Evolutionary conservation across 1,140 invertebrate genomes (phyloP), one percentile per base, ranked within the genome.

Genomic region (Leptinotarsa defecta): DNA sequence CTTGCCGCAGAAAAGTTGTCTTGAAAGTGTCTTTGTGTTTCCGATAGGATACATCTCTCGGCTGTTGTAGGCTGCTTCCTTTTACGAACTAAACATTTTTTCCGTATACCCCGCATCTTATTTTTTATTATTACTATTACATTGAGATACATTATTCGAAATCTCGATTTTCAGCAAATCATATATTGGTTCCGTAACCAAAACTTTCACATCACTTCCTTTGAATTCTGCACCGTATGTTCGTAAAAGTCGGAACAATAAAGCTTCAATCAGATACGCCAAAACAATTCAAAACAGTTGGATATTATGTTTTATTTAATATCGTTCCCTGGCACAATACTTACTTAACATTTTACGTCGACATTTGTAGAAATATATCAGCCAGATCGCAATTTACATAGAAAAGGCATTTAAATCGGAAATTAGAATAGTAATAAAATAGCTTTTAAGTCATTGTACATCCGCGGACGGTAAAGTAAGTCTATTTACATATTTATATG

Each of bases 401-500:
- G 52, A 57, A 57, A 57, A 57, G 52, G 52, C 52, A 17, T 57
- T 57, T 19, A 57, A 57, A 57, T 57, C 52, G 52, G 34, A 57
- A 57, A 57, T 57, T 57, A 57, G 52, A 57, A 57, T 57, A 19
- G 52, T 43, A 57, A 57, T 57, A 19, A 57, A 57, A 57, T 57
- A 57, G 52, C 52, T 57, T 57, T 57, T 57, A 57, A 77, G 78
- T 81, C 79, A 81, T 79, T 79, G 76, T 77, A 76, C 76, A 79
- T 81, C 74, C 77, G 69, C 80, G 77, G 76, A 78, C 75, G 80
- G 74, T 79, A 79, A 76, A 81, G 70, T 75, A 78, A 79, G 74
- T 74, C 75, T 74, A 78, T 78, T 80, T 78, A 80, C 79, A 78
- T 80, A 80, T 78, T 78, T 80, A 78, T 78, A 78, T 80, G 78